Conservation (phyloP, 1,140 invertebrate genomes). For the Drosophila sproati region DNA sequence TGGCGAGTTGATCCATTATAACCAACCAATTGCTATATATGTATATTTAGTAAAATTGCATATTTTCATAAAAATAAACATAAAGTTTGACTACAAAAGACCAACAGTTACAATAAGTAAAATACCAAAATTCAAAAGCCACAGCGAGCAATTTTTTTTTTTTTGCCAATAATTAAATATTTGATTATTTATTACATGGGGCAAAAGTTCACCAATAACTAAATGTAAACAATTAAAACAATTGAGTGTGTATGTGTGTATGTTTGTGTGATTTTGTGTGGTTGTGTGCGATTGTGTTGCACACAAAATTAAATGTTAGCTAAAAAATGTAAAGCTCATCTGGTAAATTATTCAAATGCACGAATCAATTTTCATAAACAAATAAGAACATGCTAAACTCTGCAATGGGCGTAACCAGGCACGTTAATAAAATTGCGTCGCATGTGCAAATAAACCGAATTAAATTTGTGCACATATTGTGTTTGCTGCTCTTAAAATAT, state of each 20-base stretch:
- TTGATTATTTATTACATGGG: slow-evolving; percentile 66
- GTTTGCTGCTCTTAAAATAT: slow-evolving; percentile 13
- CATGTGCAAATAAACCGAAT: slow-evolving; percentile 24
- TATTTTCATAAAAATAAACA: slow-evolving; percentile 46
- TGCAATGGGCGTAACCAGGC: slow-evolving; percentile 24
- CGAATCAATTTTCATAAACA: slow-evolving; percentile 76
- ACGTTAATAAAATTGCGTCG: slow-evolving; percentile 1
- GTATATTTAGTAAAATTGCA: slow-evolving; percentile 23
- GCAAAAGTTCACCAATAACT: slow-evolving; percentile 50
- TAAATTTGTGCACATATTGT: slow-evolving; percentile 15
- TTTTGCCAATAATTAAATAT: slow-evolving; percentile 71
- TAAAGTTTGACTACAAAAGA: slow-evolving; percentile 26
- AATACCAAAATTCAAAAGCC: slow-evolving; percentile 26
- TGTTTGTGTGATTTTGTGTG: not conserved
- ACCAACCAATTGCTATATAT: slow-evolving; percentile 19
- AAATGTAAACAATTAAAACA: slow-evolving; percentile 54
- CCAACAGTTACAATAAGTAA: slow-evolving; percentile 27
- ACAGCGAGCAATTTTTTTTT: slow-evolving; percentile 30
- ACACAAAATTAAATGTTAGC: slow-evolving; percentile 45
- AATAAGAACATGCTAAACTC: slow-evolving; percentile 35
- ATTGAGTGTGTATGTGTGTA: slow-evolving; percentile 19
- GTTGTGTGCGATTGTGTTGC: slow-evolving; percentile 20
- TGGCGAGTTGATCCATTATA: slow-evolving; percentile 24
- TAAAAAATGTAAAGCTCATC: slow-evolving; percentile 44
- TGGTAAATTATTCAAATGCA: slow-evolving; percentile 73